Evolutionary conservation across 2,113 vertebrate species (phyloP).

Genomic region (Nothobranchius kuhntae): DNA sequence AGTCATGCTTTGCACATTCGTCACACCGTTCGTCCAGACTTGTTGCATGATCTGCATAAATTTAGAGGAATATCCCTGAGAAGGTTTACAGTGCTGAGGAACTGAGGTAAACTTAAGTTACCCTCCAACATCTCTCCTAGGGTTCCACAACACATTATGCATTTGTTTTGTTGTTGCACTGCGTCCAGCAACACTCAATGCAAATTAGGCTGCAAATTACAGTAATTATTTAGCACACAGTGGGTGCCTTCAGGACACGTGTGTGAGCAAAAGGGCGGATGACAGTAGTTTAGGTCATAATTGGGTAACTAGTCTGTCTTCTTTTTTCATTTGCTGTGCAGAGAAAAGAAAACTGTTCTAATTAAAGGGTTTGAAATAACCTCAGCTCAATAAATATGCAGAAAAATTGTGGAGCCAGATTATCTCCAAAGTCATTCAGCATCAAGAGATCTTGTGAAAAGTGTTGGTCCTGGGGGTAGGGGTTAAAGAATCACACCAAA

Average conservation of each 20-base stretch:
- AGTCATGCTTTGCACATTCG: background rate
- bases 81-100: background rate
- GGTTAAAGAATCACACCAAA: no score
- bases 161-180: background rate
- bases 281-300: constrained; percentile 1
- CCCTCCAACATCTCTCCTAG: background rate
- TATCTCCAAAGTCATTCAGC: no score
- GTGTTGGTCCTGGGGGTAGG: no score
- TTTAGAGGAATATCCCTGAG: background rate
- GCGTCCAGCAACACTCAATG: constrained; percentile 16
- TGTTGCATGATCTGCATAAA: background rate
- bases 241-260: background rate
- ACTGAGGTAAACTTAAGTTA: constrained; percentile 5
- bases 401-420: no score
- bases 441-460: no score
- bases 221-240: constrained; percentile 15
- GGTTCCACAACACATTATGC: constrained; percentile 6
- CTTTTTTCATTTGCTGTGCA: background rate
- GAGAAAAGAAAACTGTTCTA: constrained; percentile 1
- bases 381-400: no score
- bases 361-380: background rate
- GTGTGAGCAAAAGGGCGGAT: constrained; percentile 5
- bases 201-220: constrained; percentile 29
- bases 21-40: background rate
- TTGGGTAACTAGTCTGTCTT: background rate